Evolutionary conservation across 92 coral and sea anemone genomes (phyloP), one percentile per base, ranked within the genome.

Genomic region (Epizoanthus ramosus): DNA sequence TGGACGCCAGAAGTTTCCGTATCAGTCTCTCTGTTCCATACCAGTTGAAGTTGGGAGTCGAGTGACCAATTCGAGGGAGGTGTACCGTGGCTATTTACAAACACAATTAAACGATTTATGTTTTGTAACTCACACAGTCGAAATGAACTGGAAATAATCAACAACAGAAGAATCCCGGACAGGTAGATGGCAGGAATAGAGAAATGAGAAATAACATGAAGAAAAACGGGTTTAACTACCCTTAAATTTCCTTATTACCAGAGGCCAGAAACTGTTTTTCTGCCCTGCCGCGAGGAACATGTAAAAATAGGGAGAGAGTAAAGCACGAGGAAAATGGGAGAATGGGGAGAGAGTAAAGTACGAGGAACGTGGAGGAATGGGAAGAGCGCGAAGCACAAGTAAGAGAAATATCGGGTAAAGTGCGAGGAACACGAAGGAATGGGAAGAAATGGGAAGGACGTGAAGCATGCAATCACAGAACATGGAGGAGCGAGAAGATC

Each of bases 31-130:
- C 98, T 9, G 97, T 95, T 39, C 98, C 98, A 77, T 95, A 95
- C 98, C 98, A 95, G 87, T 95, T 95, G 75, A 95, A 95, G 56
- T 92, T 92, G 25, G 97, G 97, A 28, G 98, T 95, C 23, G 95
- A 85, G 81, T 95, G 85, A 22, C 98, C 98, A 52, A 95, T 91
- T 54, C 98, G 90, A 4, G 98, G 98, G 13, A 95, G 91, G 68
- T 95, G 98, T 76, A 95, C 93, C 23, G 92, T 86, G 16, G 98
- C 98, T 95, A 61, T 19, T 10, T 17, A 77, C 54, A 59, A 45
- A 73, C 16, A 16, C 31, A 63, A 16, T 74, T 18, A 7, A 54
- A 19, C 12, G 16, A 8, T 19, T 23, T 71, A 18, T 69, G 6
- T 19, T 3, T 69, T 69, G 47, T 18, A 22, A 69, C 8, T 18